These are phyloP conservation scores for Dendronephthya gigantea DNA, from an alignment of 64 coral and sea anemone genomes.

Conservation along the genomic window DNA sequence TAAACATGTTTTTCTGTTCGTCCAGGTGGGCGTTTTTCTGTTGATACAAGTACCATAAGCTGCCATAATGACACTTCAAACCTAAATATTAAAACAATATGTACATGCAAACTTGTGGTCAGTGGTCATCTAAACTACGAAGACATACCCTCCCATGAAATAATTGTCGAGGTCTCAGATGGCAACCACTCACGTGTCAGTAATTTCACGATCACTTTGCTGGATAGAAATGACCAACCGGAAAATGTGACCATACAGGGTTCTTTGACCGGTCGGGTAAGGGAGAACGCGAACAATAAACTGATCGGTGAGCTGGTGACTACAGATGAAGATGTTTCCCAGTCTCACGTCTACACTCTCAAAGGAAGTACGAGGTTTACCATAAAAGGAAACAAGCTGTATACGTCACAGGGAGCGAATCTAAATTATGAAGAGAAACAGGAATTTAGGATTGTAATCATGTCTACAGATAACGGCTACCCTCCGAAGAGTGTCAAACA, in stretches of 20 bases:
- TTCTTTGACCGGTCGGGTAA: conserved; percentile 23
- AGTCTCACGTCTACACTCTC: conserved; percentile 41
- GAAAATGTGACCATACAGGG: conserved; percentile 51
- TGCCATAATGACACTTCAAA: not conserved
- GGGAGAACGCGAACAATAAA: conserved; percentile 51
- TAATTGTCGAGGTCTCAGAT: conserved; percentile 46
- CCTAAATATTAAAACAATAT: conserved; percentile 45
- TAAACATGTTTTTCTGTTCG: not conserved
- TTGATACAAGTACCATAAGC: not conserved
- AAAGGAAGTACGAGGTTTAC: conserved; percentile 42
- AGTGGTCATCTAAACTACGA: conserved; percentile 56
- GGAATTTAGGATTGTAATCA: conserved; percentile 6
- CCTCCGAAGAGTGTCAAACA: conserved; percentile 33
- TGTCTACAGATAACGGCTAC: conserved; percentile 23
- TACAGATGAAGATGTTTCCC: conserved; percentile 54
- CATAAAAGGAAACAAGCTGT: conserved; percentile 29
- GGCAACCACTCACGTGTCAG: conserved; percentile 23
- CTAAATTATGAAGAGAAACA: conserved; percentile 40
- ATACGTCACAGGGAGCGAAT: conserved; percentile 27
- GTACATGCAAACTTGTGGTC: conserved; percentile 14
- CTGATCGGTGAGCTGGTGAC: conserved; percentile 52
- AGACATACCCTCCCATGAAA: conserved; percentile 18
- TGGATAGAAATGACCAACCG: conserved; percentile 73
- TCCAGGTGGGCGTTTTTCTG: not conserved
- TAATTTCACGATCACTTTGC: conserved; percentile 29